Evolutionary conservation across 92 coral and sea anemone species (phyloP).

Genomic region (Paragorgia papillata): DNA sequence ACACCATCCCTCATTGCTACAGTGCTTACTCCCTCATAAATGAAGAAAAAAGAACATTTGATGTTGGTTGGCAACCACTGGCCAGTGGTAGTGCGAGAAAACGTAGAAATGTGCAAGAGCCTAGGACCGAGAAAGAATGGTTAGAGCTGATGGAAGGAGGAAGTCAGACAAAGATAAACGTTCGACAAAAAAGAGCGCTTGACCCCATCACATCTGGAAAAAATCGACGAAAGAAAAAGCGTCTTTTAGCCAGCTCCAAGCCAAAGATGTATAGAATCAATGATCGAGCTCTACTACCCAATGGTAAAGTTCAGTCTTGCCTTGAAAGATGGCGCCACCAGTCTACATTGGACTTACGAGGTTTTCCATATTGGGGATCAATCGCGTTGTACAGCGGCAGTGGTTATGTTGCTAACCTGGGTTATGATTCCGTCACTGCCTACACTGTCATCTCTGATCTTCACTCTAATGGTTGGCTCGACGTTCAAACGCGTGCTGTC

Average conservation of each 20-base stretch:
- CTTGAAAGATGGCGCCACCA: conserved; percentile 87
- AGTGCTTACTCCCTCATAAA: conserved; percentile 50
- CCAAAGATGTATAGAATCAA: conserved; percentile 68
- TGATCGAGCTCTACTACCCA: conserved; percentile 71
- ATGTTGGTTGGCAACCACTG: conserved; percentile 71
- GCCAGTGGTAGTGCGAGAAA: conserved; percentile 6
- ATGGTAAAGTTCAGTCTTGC: conserved; percentile 82
- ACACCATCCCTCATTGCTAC: conserved; percentile 58
- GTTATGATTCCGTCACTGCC: conserved; percentile 78
- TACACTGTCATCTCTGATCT: conserved; percentile 67
- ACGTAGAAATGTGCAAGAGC: conserved; percentile 1
- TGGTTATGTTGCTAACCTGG: conserved; percentile 83
- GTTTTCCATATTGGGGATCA: conserved; percentile 91
- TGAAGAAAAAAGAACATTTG: conserved; percentile 65
- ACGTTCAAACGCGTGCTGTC: conserved; percentile 67
- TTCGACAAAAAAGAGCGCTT: conserved; percentile 73
- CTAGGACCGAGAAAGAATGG: conserved; percentile 25
- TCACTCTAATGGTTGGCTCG: conserved; percentile 74
- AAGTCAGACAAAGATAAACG: neutral
- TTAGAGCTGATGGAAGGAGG: conserved; percentile 25
- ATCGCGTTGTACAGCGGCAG: conserved; percentile 72
- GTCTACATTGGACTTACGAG: conserved; percentile 60
- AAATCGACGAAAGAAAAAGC: conserved; percentile 68
- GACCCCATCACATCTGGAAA: conserved; percentile 89
- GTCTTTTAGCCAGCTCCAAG: conserved; percentile 44